Base-by-base conservation (phyloP, 2,888 invertebrate species). In the Melanostoma scalare region DNA sequence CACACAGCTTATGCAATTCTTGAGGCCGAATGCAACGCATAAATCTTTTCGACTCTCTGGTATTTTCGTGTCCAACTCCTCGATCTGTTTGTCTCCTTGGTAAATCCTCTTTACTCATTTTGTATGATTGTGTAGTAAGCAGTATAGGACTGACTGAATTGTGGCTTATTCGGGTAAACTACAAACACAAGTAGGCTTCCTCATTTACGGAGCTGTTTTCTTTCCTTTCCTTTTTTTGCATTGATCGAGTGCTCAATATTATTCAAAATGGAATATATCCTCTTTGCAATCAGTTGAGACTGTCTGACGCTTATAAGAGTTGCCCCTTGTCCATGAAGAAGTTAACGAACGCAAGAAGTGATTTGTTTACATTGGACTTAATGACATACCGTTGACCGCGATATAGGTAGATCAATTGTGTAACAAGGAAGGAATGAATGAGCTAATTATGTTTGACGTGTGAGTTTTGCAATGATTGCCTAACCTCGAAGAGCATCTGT, bases 1-100 rank as follows among this genome's bases (percentile, higher is more conserved):
- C 78, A 79, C 79, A 46, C 71, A 56, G 79, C 74, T 84, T 84
- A 84, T 71, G 84, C 79, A 84, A 84, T 79, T 84, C 72, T 68
- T 55, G 71, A 36, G 58, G 44, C 61, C 76, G 6, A 76, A 72
- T 58, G 72, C 53, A 60, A 76, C 48, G 72, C 65, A 81, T 81
- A 81, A 81, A 81, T 81, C 81, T 81, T 55, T 55, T 44, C 36
- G 55, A n/a, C 44, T 38, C 60, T 30, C 52, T 40, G 20, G 20
- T 20, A 20, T 65, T 20, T 35, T 63, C 53, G 35, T 60, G 20
- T 35, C 9, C 35, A 52, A n/a, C 50, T 65, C 50, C 30, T 46
- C 9, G 56, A 35, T 40, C 35, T 65, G 69, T 38, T 68, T 76
- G 58, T 30, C 77, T 65, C 74, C 79, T 65, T 56, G 58, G 65